phyloP scores from a whole-genome alignment of 2,113 vertebrate genomes.

The Pluvialis apricaria region DNA sequence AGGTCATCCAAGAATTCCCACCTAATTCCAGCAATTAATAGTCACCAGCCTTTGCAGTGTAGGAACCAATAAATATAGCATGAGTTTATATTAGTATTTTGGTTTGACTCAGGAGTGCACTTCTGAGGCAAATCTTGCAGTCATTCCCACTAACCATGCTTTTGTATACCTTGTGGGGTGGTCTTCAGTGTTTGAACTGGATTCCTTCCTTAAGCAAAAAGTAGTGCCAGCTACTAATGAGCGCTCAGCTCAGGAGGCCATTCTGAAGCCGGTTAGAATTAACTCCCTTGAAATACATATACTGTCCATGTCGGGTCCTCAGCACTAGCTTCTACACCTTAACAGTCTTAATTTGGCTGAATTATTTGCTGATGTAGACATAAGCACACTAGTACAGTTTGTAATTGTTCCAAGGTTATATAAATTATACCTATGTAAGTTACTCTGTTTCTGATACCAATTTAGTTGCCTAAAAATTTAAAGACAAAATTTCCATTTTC shows the following conservation, averaged over 20 bases:
- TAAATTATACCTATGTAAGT: not conserved
- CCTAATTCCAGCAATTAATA: not conserved
- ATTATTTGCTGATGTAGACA: not conserved
- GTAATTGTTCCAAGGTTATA: not conserved
- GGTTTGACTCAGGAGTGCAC: not conserved
- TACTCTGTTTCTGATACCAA: not conserved
- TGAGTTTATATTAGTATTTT: not conserved
- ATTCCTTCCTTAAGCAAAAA: not conserved
- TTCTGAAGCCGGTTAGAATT: not conserved
- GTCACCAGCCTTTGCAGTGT: not conserved
- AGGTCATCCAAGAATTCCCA: not conserved
- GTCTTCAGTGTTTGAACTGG: not conserved
- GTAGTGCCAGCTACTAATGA: not conserved
- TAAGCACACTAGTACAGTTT: not conserved
- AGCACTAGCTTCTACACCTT: not conserved
- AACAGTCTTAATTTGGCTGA: not conserved
- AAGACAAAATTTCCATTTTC: not conserved
- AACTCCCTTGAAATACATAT: not conserved
- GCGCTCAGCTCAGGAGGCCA: not conserved
- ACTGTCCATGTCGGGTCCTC: not conserved
- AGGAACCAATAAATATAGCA: not conserved
- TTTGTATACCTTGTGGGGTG: not conserved
- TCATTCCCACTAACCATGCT: not conserved
- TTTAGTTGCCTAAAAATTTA: not conserved
- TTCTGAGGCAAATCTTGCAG: not conserved